Percentiles rank a stretch among this genome's conserved stretches.
Conservation (phyloP, 2,888 invertebrate species). For the Microctonus aethiopoides region DNA sequence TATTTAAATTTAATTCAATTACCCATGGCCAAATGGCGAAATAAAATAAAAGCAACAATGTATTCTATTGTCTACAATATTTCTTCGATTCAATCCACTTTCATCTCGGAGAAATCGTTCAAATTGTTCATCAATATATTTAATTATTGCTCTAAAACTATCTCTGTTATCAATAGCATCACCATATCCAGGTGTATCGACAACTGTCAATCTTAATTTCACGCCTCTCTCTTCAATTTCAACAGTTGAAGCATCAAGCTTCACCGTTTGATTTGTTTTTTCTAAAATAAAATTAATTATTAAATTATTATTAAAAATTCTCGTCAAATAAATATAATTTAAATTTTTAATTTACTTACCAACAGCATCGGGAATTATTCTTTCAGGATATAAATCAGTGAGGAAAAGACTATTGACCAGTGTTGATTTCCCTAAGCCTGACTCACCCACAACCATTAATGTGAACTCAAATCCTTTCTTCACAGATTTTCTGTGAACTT, state of each 20-base stretch:
- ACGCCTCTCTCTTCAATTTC: conserved; percentile 97
- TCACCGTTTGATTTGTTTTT: conserved; percentile 91
- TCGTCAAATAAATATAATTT: conserved; percentile 27
- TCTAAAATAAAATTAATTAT: conserved; percentile 70
- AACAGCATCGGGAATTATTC: conserved; percentile 87
- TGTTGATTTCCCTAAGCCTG: conserved; percentile 94
- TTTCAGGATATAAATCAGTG: conserved; percentile 94
- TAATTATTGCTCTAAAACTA: conserved; percentile 93
- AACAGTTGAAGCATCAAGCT: conserved; percentile 93
- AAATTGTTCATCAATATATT: conserved; percentile 98
- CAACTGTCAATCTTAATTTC: conserved; percentile 90
- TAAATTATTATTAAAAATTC: neutral
- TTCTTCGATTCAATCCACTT: conserved; percentile 94
- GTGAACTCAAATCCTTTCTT: conserved; percentile 99
- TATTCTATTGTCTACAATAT: conserved; percentile 96
- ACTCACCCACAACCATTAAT: conserved; percentile 93
- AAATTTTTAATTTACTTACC: conserved; percentile 70
- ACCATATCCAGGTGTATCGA: conserved; percentile 96
- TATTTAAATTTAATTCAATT: conserved; percentile 52
- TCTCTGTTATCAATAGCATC: conserved; percentile 95
- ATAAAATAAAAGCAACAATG: conserved; percentile 99
- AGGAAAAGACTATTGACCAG: conserved; percentile 94
- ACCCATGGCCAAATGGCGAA: conserved; percentile 97
- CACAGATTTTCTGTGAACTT: conserved; percentile 96
- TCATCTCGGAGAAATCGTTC: conserved; percentile 91